Conservation (phyloP, 1,140 invertebrate genomes). For the Hormaphis cornu region DNA sequence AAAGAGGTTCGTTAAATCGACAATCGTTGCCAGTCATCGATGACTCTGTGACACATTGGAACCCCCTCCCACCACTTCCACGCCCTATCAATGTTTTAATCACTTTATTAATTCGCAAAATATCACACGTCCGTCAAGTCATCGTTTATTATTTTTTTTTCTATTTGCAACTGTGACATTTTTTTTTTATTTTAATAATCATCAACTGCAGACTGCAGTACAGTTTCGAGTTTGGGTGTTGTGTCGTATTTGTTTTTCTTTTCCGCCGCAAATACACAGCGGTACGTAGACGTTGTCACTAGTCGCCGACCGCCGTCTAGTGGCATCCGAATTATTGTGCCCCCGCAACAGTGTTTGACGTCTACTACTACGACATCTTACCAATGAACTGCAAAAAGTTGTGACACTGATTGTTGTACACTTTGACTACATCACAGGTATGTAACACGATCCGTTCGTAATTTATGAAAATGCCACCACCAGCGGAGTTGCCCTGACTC, state of each 20-base stretch:
- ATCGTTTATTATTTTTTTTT: neutral
- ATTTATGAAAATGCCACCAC: too few species aligned
- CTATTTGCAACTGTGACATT: neutral
- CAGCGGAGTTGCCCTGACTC: too few species aligned
- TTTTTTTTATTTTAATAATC: neutral
- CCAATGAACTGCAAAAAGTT: constrained; percentile 4
- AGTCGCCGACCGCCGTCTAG: too few species aligned
- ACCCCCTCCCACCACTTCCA: constrained; percentile 1
- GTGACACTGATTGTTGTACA: neutral
- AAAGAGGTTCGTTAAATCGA: neutral
- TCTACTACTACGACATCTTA: neutral
- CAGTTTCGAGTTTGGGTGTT: too few species aligned
- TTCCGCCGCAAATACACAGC: too few species aligned
- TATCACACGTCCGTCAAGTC: too few species aligned
- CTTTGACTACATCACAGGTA: neutral
- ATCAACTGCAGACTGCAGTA: neutral
- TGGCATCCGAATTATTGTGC: too few species aligned
- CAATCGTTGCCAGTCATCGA: constrained; percentile 14
- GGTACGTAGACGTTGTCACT: too few species aligned
- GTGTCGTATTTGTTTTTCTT: too few species aligned
- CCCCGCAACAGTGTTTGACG: neutral
- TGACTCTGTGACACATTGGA: constrained; percentile 26
- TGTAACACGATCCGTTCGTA: neutral
- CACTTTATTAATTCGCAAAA: constrained; percentile 2
- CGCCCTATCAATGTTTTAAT: constrained; percentile 27